Conservation (phyloP, 1,140 invertebrate genomes). For the Dreissena rostriformis region DNA sequence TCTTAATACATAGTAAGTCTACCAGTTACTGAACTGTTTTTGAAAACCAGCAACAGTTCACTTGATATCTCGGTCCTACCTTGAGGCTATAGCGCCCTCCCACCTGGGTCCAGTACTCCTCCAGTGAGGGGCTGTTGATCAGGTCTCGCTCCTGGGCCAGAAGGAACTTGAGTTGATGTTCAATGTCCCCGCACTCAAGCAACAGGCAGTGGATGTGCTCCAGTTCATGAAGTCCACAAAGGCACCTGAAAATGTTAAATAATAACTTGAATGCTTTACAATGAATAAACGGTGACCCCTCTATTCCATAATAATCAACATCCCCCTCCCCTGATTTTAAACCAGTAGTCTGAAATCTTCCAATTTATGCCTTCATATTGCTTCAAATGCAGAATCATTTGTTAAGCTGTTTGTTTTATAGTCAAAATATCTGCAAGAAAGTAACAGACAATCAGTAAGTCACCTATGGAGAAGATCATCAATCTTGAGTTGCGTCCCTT, state of each 20-base stretch:
- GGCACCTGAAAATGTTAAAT: conserved; percentile 79
- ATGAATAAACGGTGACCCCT: too few relatives aligned
- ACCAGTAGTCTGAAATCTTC: too few relatives aligned
- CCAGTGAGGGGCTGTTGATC: conserved; percentile 73
- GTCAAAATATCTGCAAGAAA: too few relatives aligned
- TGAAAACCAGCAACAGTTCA: background rate
- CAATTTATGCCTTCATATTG: too few relatives aligned
- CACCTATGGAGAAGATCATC: conserved; percentile 89
- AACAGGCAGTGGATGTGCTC: conserved; percentile 85
- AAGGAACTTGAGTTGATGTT: conserved; percentile 65
- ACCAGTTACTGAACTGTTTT: background rate
- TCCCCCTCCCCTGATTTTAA: too few relatives aligned
- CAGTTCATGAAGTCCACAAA: conserved; percentile 74
- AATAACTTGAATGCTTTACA: background rate
- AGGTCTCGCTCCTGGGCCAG: conserved; percentile 66
- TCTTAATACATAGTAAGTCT: too few relatives aligned
- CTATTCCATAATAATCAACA: too few relatives aligned
- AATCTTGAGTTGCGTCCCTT: conserved; percentile 84
- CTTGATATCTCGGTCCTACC: conserved; percentile 79
- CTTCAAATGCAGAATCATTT: too few relatives aligned
- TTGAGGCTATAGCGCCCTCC: conserved; percentile 87
- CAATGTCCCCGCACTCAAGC: conserved; percentile 73
- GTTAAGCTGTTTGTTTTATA: too few relatives aligned
- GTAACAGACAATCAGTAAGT: conserved; percentile 80
- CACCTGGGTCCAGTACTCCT: conserved; percentile 84